Conservation (phyloP, 2,113 vertebrate species). For the Toxotes chatareus region DNA sequence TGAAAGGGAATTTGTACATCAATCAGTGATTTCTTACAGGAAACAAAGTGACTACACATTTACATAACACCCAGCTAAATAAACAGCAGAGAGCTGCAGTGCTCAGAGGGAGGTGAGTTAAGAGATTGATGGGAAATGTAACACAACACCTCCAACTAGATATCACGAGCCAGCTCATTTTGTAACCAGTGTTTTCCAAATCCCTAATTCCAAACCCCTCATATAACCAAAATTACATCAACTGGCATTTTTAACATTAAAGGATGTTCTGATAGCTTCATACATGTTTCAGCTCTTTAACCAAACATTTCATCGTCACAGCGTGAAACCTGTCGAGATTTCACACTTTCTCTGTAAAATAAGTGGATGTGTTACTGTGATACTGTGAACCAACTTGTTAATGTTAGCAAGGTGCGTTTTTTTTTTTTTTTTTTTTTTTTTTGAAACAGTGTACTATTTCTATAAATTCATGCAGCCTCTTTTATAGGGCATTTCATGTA, state of each 20-base stretch:
- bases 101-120: constrained; percentile 60
- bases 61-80: constrained; percentile 62
- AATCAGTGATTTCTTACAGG: constrained; percentile 41
- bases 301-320: constrained; percentile 21
- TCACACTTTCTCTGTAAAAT: constrained; percentile 43
- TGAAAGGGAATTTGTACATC: constrained; percentile 44
- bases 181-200: constrained; percentile 59
- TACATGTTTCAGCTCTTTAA: not conserved
- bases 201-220: constrained; percentile 24
- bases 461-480: constrained; percentile 27
- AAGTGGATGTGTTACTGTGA: constrained; percentile 21
- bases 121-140: constrained; percentile 65
- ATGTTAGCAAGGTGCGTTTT: constrained; percentile 34
- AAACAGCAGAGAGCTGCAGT: constrained; percentile 45
- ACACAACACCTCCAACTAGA: constrained; percentile 62
- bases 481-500: not conserved
- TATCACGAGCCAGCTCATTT: constrained; percentile 49
- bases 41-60: constrained; percentile 57
- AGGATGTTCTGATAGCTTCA: not conserved
- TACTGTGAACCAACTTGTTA: constrained; percentile 34
- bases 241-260: constrained; percentile 1
- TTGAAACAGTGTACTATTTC: not conserved
- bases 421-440: constrained; percentile 1
- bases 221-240: constrained; percentile 6
- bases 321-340: constrained; percentile 28